A percentile compares a stretch with the other conserved stretches of the same genome.
Evolutionary conservation across 2,888 invertebrate genomes (phyloP).

Genomic region (Odontocolon sp.): DNA sequence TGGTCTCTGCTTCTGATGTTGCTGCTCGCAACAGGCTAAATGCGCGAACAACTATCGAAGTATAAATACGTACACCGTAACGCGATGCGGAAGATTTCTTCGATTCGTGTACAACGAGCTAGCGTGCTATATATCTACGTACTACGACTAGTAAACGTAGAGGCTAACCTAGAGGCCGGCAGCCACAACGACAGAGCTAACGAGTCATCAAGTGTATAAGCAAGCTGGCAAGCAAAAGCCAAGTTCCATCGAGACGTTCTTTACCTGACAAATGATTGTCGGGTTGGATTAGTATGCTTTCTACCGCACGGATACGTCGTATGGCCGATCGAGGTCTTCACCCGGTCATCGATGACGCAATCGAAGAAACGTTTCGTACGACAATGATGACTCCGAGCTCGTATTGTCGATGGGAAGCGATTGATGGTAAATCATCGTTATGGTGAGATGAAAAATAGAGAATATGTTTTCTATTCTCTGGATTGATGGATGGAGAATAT

Average conservation of each 20-base stretch:
- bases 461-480: too few relatives aligned
- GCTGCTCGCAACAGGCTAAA: slow-evolving; percentile 18
- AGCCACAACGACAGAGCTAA: neutral
- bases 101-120: slow-evolving; percentile 3
- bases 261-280: slow-evolving; percentile 70
- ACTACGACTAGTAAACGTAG: neutral
- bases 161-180: neutral
- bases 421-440: too few relatives aligned
- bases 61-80: slow-evolving; percentile 7
- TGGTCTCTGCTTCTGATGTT: slow-evolving; percentile 12
- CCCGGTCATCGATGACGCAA: slow-evolving; percentile 64
- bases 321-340: slow-evolving; percentile 17
- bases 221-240: slow-evolving; percentile 43
- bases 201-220: neutral
- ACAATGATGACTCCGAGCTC: slow-evolving; percentile 65
- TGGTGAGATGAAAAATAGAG: too few relatives aligned
- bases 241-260: slow-evolving; percentile 52
- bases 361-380: slow-evolving; percentile 56
- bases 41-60: slow-evolving; percentile 3
- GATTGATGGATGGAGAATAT: too few relatives aligned
- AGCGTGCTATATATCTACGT: neutral
- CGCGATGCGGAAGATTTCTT: slow-evolving; percentile 49
- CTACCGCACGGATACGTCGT: slow-evolving; percentile 57
- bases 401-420: too few relatives aligned
- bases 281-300: slow-evolving; percentile 72